Base-by-base conservation (phyloP, 2,797 vertebrate genomes). In the Alfaro cultratus region DNA sequence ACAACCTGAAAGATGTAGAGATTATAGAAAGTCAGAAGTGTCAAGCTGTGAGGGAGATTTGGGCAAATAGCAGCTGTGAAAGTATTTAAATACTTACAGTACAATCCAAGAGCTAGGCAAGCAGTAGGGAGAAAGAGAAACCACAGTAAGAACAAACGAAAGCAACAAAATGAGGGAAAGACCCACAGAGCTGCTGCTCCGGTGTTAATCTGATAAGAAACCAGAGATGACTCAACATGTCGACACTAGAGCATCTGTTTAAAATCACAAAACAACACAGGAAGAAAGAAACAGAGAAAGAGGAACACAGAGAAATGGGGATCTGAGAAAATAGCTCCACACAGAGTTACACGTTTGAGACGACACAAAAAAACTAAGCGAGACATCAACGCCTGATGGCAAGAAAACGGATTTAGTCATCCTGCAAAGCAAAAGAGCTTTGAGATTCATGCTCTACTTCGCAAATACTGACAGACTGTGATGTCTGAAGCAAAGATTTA, bases 101-200 rank as follows among this genome's bases (percentile, higher is more conserved):
- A 95, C 1, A 95, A 87, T 92, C 94, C 94, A 91, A 95, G 75
- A 55, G 92, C 94, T 95, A 89, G 84, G 90, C 64, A 86, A 82
- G 92, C 93, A 91, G 82, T 74, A 47, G 78, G 46, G 75, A 89
- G 62, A 82, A 76, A 47, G 31, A 90, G 72, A 93, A 81, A 91
- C 78, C 74, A 87, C 41, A 88, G 82, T 85, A 72, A 93, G 73
- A 87, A 77, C 72, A 43, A 80, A 80, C 73, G 29, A 10, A 73
- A 74, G 73, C 70, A 55, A 57, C 15, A 16, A 82, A 77, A 67
- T n/a, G 34, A 57, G 79, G 80, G 81, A 62, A 89, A 87, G 82
- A 89, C 76, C 85, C 74, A 75, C 9, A 2, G 74, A 87, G 72
- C 79, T 85, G 87, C 70, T 86, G 77, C 72, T 62, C 71, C 6